phyloP scores from a whole-genome alignment of 2,888 invertebrate genomes.

The Eilema sororculum region DNA sequence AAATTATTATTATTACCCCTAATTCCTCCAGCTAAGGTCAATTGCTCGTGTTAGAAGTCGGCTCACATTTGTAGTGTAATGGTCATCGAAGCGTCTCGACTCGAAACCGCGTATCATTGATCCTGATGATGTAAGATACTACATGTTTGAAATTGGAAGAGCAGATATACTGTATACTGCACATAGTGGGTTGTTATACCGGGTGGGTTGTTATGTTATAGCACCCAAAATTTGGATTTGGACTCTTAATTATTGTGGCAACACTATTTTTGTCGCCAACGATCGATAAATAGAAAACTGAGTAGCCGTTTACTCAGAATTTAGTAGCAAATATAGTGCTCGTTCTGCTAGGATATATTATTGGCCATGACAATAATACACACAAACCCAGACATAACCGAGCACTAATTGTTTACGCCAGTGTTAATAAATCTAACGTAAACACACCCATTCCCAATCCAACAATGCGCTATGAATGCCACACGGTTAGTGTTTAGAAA shows the following conservation, averaged over 20 bases:
- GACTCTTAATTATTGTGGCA: background rate
- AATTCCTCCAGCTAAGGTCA: no score
- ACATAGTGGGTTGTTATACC: no score
- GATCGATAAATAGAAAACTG: background rate
- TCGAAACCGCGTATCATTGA: no score
- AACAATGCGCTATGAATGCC: conserved; percentile 37
- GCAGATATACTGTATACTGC: no score
- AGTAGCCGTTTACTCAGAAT: background rate
- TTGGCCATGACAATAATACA: background rate
- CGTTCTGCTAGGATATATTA: background rate
- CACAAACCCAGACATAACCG: conserved; percentile 9
- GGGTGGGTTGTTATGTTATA: no score
- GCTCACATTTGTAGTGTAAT: no score
- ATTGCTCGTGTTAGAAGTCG: no score
- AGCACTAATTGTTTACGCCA: conserved; percentile 40
- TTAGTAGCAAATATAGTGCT: background rate
- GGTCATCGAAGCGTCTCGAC: no score
- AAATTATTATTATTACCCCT: no score
- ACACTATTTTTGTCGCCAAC: background rate
- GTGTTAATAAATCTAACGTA: conserved; percentile 36
- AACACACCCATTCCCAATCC: conserved; percentile 35
- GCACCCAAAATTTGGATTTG: no score
- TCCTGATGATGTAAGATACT: no score
- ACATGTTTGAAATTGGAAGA: no score
- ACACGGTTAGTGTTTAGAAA: conserved; percentile 48